Conservation (phyloP, 2,797 vertebrate species). For the Streptopelia turtur region DNA sequence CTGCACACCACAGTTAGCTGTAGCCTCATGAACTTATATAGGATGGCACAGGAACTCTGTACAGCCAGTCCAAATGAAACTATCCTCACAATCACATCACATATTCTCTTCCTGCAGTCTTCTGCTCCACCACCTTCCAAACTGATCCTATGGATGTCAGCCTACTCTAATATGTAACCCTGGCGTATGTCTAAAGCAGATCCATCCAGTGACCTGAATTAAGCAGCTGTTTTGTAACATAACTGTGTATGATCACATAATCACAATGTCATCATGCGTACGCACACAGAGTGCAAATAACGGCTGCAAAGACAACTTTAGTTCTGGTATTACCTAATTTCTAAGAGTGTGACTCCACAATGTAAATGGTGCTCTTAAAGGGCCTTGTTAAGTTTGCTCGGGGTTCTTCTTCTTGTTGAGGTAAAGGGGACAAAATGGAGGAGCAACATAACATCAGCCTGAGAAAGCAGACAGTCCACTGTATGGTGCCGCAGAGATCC, state of each 20-base stretch:
- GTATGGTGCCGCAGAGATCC: background rate
- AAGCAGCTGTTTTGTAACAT: background rate
- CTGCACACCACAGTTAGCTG: background rate
- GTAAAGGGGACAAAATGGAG: background rate
- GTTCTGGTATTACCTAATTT: background rate
- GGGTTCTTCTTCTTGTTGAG: background rate
- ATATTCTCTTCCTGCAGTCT: background rate
- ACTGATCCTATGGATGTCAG: background rate
- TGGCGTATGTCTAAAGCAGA: background rate
- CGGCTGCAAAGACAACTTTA: background rate
- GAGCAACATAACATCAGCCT: background rate
- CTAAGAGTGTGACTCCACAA: background rate
- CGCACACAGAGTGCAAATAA: background rate
- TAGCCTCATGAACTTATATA: background rate
- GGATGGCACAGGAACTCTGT: background rate
- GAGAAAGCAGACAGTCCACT: background rate
- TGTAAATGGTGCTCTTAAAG: background rate
- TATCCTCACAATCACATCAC: too few species aligned
- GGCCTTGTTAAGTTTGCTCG: background rate
- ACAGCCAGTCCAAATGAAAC: background rate
- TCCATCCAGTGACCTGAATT: background rate
- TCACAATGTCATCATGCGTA: background rate
- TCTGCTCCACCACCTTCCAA: background rate
- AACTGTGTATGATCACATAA: background rate
- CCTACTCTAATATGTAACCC: rapidly evolving